Evolutionary conservation across 2,797 vertebrate genomes (phyloP), one percentile per base, ranked within the genome.

Genomic region (Enoplosus armatus): DNA sequence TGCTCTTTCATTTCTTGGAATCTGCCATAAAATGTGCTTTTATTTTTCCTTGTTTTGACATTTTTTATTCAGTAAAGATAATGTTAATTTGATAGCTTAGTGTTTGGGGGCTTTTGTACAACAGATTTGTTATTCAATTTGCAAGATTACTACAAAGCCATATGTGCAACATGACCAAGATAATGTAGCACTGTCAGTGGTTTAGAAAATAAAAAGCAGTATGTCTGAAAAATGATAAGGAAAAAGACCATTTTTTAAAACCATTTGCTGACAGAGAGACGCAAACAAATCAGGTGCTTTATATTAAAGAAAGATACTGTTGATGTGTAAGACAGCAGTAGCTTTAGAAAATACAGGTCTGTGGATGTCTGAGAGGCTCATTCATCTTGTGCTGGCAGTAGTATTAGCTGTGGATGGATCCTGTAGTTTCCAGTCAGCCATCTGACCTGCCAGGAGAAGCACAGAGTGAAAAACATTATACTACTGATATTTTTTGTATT

Each of bases 331-430:
- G 77, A 77, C 67, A 82, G 74, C 51, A 67, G 47, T 24, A 20
- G 24, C 55, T 70, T 56, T 80, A 74, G 31, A 82, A 80, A 75
- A 85, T 8, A 72, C 50, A 62, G 43, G 14, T 35, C 35, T 51
- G 53, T 62, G 66, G 62, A 14, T 31, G 35, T 71, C 39, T 68
- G 27, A 65, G 45, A 75, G 58, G 74, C 54, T 82, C 55, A 89
- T 89, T 76, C 35, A 80, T 88, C 84, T 76, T 86, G 35, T 75
- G 72, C 58, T 82, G 84, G 70, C 83, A 83, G 80, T 12, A 24
- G 62, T 37, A 39, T 80, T 55, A 72, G 72, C 79, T 79, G 67
- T 65, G 70, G 66, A 80, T 35, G 15, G 15, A 50, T 74, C 63
- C 16, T 75, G 59, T 24, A 72, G 67, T 75, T 68, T 72, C 59